Conservation (phyloP, 1,140 invertebrate species). For the Lycorma delicatula region DNA sequence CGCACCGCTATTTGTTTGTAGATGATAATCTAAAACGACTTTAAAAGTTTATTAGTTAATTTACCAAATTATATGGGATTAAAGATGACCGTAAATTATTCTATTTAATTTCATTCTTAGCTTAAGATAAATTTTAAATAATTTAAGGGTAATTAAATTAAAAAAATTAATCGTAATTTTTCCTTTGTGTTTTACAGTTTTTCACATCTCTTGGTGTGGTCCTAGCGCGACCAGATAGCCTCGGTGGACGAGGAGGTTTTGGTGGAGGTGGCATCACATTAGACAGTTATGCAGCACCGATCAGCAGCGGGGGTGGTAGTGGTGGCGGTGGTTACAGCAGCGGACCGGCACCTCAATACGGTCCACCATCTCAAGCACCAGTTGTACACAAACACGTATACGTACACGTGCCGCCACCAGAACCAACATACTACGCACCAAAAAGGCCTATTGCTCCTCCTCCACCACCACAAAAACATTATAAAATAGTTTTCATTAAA, state of each 20-base stretch:
- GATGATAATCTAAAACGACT: too few relatives aligned
- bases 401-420: conserved; percentile 75
- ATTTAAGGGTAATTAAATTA: too few relatives aligned
- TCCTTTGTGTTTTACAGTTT: conserved; percentile 18
- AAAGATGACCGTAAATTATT: too few relatives aligned
- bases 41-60: too few relatives aligned
- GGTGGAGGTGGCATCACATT: conserved; percentile 22
- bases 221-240: conserved; percentile 24
- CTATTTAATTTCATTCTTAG: too few relatives aligned
- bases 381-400: conserved; percentile 79
- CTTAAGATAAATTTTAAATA: too few relatives aligned
- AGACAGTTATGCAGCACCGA: conserved; percentile 32
- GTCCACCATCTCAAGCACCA: conserved; percentile 58
- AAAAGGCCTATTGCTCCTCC: conserved; percentile 29
- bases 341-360: conserved; percentile 55
- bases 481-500: conserved; percentile 85
- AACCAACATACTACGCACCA: conserved; percentile 60
- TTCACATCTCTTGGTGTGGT: conserved; percentile 24
- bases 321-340: conserved; percentile 38
- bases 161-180: too few relatives aligned
- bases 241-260: conserved; percentile 14
- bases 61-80: too few relatives aligned
- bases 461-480: conserved; percentile 73
- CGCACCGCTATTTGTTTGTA: too few relatives aligned
- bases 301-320: conserved; percentile 30